These are phyloP conservation scores for Urocynchramus pylzowi DNA, from an alignment of 2,113 vertebrate genomes.

Conservation along the genomic window DNA sequence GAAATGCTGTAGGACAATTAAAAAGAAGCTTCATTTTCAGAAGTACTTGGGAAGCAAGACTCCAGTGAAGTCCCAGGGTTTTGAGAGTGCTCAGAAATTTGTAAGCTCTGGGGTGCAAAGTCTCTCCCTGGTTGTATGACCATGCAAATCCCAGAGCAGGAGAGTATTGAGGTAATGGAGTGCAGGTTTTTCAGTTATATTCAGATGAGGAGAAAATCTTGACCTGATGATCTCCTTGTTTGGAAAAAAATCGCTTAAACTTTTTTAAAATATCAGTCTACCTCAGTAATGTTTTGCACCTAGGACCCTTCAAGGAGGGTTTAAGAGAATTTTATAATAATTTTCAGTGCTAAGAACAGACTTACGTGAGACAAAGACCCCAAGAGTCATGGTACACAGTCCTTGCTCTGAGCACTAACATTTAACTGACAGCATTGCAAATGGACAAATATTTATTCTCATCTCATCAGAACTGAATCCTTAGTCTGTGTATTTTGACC, in stretches of 20 bases:
- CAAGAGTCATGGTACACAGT: fast-evolving
- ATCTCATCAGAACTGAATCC: background rate
- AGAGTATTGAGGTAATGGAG: background rate
- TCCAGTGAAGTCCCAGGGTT: background rate
- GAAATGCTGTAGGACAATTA: background rate
- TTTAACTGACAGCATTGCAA: background rate
- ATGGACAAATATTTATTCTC: background rate
- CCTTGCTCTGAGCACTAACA: background rate
- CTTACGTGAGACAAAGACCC: background rate
- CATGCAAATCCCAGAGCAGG: background rate
- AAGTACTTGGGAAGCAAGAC: background rate
- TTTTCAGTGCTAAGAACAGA: background rate
- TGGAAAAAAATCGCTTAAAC: background rate
- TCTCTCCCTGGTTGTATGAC: background rate
- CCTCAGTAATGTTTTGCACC: background rate
- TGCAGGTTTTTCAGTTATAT: background rate
- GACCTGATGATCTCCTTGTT: background rate
- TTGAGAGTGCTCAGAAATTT: background rate
- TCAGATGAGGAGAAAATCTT: background rate
- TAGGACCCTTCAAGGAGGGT: background rate
- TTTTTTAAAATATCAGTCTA: background rate
- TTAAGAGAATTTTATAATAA: background rate
- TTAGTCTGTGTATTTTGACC: background rate
- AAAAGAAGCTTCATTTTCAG: slow-evolving; percentile 24
- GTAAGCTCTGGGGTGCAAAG: background rate